These are phyloP conservation scores for Parapristionchus giblindavisi DNA, from an alignment of 2,888 invertebrate species.

Conservation along the genomic window DNA sequence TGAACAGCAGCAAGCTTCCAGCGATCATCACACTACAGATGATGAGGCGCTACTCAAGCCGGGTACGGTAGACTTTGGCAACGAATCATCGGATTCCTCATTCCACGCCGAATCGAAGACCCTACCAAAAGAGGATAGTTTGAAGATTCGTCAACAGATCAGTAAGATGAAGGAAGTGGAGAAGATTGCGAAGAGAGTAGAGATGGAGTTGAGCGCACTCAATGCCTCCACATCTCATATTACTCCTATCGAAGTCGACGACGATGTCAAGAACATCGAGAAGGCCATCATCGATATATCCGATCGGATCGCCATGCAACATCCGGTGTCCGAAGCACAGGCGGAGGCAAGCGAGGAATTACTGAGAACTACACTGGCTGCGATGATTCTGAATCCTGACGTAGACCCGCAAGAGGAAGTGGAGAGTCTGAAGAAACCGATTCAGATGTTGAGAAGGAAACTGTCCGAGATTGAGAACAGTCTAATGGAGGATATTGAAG, in stretches of 20 bases:
- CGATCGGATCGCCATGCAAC: constrained; percentile 51
- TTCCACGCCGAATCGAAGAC: constrained; percentile 32
- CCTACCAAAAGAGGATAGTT: constrained; percentile 16
- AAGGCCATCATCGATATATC: constrained; percentile 60
- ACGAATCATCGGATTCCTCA: constrained; percentile 14
- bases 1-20: background rate
- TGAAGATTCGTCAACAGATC: constrained; percentile 28
- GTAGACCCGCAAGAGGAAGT: constrained; percentile 39
- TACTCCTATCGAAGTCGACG: constrained; percentile 36
- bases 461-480: constrained; percentile 59
- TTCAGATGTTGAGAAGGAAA: constrained; percentile 51
- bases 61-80: background rate
- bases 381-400: constrained; percentile 63
- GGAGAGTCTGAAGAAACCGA: constrained; percentile 54
- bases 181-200: constrained; percentile 46
- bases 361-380: constrained; percentile 59
- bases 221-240: constrained; percentile 36
- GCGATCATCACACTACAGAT: background rate
- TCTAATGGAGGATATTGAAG: constrained; percentile 62
- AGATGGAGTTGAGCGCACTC: constrained; percentile 42
- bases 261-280: constrained; percentile 55
- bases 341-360: constrained; percentile 65
- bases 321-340: constrained; percentile 59
- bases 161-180: constrained; percentile 46
- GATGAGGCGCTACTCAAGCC: constrained; percentile 27